These are phyloP conservation scores for Lasioglossum leucozonium DNA, from an alignment of 2,888 invertebrate species.

Conservation along the genomic window DNA sequence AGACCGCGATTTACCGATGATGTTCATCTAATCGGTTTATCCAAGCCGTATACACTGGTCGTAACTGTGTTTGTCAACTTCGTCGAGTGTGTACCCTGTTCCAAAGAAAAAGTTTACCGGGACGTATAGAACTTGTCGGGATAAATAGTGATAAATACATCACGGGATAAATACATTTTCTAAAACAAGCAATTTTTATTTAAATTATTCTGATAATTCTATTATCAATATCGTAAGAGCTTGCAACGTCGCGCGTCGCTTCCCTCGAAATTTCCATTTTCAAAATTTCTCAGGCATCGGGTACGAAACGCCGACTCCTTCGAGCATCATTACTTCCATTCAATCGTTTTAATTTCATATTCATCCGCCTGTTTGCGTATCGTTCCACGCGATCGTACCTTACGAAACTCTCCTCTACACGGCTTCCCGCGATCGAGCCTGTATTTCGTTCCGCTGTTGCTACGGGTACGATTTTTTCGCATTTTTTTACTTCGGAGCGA, in stretches of 20 bases:
- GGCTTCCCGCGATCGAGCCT: not conserved
- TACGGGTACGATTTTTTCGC: not conserved
- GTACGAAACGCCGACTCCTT: not conserved
- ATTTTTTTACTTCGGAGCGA: not conserved
- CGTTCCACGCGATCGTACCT: constrained; percentile 1
- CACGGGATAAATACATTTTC: no score
- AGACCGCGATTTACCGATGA: not conserved
- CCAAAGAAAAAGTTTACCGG: not conserved
- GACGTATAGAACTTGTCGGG: not conserved
- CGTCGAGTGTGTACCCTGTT: not conserved
- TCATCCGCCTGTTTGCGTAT: constrained; percentile 4
- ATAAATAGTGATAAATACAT: no score
- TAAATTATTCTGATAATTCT: no score
- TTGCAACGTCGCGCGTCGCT: not conserved
- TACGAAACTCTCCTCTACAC: not conserved
- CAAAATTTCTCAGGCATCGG: not conserved
- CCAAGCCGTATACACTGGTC: not conserved
- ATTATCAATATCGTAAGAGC: not conserved
- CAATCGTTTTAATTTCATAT: not conserved
- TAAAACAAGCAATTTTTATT: no score
- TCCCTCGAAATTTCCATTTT: not conserved
- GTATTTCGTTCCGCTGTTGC: not conserved
- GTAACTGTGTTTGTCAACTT: not conserved
- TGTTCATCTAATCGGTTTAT: not conserved
- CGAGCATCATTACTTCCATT: not conserved